Evolutionary conservation across 2,113 vertebrate species (phyloP).

Genomic region (Gambusia affinis): DNA sequence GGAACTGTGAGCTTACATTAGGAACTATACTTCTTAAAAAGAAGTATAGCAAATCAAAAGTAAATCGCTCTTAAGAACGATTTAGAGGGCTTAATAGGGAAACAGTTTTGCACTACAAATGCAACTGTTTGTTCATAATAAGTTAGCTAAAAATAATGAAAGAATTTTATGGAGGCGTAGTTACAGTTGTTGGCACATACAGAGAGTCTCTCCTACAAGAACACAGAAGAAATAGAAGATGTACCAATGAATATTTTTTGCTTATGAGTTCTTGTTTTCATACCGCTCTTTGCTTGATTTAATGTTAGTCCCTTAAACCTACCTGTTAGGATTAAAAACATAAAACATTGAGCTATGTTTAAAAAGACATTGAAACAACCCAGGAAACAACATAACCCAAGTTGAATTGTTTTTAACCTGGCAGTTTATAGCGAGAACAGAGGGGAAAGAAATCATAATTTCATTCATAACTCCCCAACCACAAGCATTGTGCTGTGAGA

Average conservation of each 20-base stretch:
- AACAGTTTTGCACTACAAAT: too few species aligned
- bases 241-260: background rate
- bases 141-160: too few species aligned
- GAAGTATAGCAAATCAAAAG: too few species aligned
- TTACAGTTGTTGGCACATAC: background rate
- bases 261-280: background rate
- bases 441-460: conserved; percentile 7
- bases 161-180: too few species aligned
- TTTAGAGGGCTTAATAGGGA: too few species aligned
- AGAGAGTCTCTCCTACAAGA: background rate
- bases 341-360: background rate
- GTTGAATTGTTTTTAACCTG: background rate
- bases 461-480: conserved; percentile 47
- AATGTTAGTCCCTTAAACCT: background rate
- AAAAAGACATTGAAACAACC: background rate
- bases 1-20: too few species aligned
- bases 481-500: conserved; percentile 15
- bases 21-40: too few species aligned
- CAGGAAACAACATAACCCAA: background rate
- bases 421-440: background rate
- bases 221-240: background rate
- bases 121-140: too few species aligned
- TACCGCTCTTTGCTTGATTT: background rate
- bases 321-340: background rate
- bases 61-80: too few species aligned